Conservation (phyloP, 2,113 vertebrate species). For the Mungos mungo region DNA sequence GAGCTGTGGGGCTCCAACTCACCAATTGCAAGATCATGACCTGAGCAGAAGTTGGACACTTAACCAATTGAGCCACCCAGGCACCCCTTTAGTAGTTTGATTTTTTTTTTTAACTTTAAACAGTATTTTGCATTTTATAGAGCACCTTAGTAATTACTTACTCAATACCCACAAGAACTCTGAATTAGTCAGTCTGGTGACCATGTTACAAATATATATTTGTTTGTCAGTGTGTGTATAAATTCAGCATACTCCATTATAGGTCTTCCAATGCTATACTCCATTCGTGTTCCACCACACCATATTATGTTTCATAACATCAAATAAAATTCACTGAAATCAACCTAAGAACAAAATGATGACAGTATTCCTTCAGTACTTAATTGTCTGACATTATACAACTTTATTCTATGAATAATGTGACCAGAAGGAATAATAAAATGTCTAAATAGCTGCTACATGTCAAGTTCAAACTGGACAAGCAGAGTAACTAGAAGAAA, state of each 20-base stretch:
- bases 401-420: not conserved
- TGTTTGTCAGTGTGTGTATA: not conserved
- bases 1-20: too few species aligned
- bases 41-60: too few species aligned
- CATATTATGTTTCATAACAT: not conserved
- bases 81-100: too few species aligned
- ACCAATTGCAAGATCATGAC: too few species aligned
- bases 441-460: not conserved
- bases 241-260: not conserved
- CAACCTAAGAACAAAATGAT: not conserved
- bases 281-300: not conserved
- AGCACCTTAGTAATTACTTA: not conserved
- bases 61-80: too few species aligned
- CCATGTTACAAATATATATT: not conserved
- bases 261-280: not conserved
- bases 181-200: not conserved
- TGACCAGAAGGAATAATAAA: constrained; percentile 16
- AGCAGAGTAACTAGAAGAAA: not conserved
- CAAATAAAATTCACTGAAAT: not conserved
- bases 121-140: not conserved
- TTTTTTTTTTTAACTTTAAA: not conserved
- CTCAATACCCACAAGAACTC: not conserved
- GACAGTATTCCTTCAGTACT: not conserved
- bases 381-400: not conserved
- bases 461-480: not conserved